Percentiles rank a stretch among this genome's conserved stretches.
Conservation (phyloP, 2,888 invertebrate genomes). For the Hipparchia semele region DNA sequence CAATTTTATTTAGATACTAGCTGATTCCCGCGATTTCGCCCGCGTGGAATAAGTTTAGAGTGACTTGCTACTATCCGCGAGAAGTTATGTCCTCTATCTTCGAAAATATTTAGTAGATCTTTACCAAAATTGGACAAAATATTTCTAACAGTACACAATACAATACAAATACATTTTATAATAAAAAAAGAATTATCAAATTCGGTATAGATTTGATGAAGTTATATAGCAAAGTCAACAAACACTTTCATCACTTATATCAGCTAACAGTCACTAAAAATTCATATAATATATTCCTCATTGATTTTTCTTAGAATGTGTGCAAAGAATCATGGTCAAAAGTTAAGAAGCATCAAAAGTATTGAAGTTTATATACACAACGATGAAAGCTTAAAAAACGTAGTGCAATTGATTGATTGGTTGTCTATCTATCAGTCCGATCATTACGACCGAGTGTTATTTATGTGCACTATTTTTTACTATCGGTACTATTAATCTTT, state of each 20-base stretch:
- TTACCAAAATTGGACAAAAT: too few relatives aligned
- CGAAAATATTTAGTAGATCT: too few relatives aligned
- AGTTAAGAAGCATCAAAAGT: neutral
- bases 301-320: neutral
- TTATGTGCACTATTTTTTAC: slow-evolving; percentile 2
- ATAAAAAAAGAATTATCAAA: too few relatives aligned
- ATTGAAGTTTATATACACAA: neutral
- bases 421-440: neutral
- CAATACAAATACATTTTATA: too few relatives aligned
- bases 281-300: too few relatives aligned
- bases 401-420: slow-evolving; percentile 3
- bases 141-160: too few relatives aligned
- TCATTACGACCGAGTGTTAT: slow-evolving; percentile 1
- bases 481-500: neutral
- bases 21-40: too few relatives aligned
- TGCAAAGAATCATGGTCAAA: neutral
- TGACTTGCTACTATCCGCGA: too few relatives aligned
- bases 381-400: slow-evolving; percentile 3
- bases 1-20: too few relatives aligned
- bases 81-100: too few relatives aligned
- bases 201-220: too few relatives aligned
- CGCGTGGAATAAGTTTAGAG: too few relatives aligned
- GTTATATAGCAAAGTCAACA: neutral
- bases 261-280: neutral
- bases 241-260: neutral